Percentiles rank a stretch among this genome's conserved stretches.
phyloP scores from a whole-genome alignment of 1,140 invertebrate genomes.

The Venturia canescens region DNA sequence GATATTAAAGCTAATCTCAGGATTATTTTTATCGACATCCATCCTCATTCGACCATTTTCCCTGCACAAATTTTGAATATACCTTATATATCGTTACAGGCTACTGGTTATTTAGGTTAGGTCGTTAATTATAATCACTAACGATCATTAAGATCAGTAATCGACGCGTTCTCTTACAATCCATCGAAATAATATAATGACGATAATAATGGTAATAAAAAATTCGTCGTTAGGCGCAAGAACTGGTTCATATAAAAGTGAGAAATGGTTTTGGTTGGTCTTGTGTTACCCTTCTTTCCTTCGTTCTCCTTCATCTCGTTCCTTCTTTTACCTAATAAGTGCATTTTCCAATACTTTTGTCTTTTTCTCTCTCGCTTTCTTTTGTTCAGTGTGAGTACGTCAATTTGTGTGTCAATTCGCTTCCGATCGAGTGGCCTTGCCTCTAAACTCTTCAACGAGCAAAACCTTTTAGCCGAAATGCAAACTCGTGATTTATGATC shows the following conservation, averaged over 20 bases:
- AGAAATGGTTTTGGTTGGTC: slow-evolving; percentile 67
- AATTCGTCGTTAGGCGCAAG: slow-evolving; percentile 49
- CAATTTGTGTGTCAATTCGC: neutral
- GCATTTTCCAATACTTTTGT: neutral
- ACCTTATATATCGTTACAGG: slow-evolving; percentile 8
- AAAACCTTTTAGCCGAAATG: neutral
- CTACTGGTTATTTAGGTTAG: neutral
- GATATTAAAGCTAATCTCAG: neutral
- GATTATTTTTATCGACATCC: neutral
- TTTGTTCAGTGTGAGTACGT: neutral
- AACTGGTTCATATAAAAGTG: slow-evolving; percentile 65
- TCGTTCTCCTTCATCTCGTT: neutral
- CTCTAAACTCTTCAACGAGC: neutral
- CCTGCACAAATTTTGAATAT: neutral
- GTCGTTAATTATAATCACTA: slow-evolving; percentile 24
- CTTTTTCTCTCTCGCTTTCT: neutral
- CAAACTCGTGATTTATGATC: neutral
- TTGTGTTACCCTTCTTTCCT: slow-evolving; percentile 36
- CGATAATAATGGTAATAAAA: slow-evolving; percentile 24
- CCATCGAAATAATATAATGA: slow-evolving; percentile 2
- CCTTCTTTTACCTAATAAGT: neutral
- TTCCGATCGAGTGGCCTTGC: neutral
- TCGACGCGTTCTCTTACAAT: slow-evolving; percentile 3
- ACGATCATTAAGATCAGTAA: neutral
- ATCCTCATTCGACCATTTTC: neutral